Conservation (phyloP, 2,113 vertebrate species). For the Dinomys branickii region DNA sequence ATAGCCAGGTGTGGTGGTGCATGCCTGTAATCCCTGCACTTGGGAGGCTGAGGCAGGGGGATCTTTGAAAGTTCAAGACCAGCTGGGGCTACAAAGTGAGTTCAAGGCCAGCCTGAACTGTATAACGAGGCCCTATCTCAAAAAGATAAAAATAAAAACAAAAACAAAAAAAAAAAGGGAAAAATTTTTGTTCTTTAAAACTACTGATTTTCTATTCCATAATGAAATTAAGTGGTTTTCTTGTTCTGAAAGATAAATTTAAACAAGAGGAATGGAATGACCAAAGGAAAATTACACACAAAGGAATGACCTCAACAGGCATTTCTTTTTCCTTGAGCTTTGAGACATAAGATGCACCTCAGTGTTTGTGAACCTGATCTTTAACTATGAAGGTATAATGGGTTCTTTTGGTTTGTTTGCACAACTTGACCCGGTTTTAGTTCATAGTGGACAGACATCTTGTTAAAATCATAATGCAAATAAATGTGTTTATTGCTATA, state of each 20-base stretch:
- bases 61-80: too few relatives aligned
- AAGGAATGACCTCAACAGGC: constrained; percentile 1
- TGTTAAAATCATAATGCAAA: constrained; percentile 6
- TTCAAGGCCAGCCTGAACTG: too few relatives aligned
- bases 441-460: not conserved
- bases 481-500: constrained; percentile 40
- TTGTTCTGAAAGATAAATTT: not conserved
- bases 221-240: constrained; percentile 41
- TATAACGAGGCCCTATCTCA: too few relatives aligned
- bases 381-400: constrained; percentile 31
- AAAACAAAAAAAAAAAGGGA: too few relatives aligned
- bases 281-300: constrained; percentile 46
- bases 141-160: too few relatives aligned
- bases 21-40: too few relatives aligned
- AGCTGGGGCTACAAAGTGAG: too few relatives aligned
- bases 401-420: constrained; percentile 43
- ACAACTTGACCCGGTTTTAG: constrained; percentile 28
- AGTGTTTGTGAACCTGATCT: not conserved
- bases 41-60: too few relatives aligned
- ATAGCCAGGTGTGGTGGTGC: too few relatives aligned
- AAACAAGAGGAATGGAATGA: constrained; percentile 1
- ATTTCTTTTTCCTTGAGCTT: constrained; percentile 23
- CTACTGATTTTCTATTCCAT: constrained; percentile 21
- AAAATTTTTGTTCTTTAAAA: constrained; percentile 44
- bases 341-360: not conserved